These are phyloP conservation scores for Vidua macroura DNA, from an alignment of 2,113 vertebrate species.

Conservation along the genomic window DNA sequence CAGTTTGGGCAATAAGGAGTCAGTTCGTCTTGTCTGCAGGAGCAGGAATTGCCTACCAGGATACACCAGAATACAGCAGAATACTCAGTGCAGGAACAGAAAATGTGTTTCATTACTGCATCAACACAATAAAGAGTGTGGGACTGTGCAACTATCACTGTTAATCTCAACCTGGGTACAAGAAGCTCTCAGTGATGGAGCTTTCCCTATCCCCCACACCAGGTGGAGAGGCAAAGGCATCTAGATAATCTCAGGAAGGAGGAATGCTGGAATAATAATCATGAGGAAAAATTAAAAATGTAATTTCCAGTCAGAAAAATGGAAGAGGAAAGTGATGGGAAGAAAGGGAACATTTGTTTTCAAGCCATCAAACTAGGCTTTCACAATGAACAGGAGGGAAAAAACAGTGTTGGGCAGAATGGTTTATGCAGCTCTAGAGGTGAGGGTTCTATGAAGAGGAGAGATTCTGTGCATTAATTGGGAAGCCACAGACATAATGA, in stretches of 20 bases:
- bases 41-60: background rate
- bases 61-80: background rate
- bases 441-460: background rate
- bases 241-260: background rate
- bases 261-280: background rate
- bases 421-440: background rate
- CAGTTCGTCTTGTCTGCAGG: background rate
- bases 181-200: background rate
- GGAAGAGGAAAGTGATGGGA: background rate
- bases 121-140: background rate
- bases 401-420: background rate
- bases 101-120: background rate
- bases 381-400: background rate
- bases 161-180: background rate
- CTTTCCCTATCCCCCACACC: background rate
- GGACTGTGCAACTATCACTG: background rate
- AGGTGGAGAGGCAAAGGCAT: background rate
- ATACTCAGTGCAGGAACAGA: background rate
- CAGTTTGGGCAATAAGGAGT: background rate
- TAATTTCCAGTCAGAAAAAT: background rate
- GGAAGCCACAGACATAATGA: background rate
- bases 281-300: background rate
- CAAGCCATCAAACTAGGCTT: background rate
- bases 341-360: background rate
- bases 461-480: background rate